These are phyloP conservation scores for Lycodopsis pacificus DNA, from an alignment of 2,797 vertebrate genomes.

Conservation along the genomic window DNA sequence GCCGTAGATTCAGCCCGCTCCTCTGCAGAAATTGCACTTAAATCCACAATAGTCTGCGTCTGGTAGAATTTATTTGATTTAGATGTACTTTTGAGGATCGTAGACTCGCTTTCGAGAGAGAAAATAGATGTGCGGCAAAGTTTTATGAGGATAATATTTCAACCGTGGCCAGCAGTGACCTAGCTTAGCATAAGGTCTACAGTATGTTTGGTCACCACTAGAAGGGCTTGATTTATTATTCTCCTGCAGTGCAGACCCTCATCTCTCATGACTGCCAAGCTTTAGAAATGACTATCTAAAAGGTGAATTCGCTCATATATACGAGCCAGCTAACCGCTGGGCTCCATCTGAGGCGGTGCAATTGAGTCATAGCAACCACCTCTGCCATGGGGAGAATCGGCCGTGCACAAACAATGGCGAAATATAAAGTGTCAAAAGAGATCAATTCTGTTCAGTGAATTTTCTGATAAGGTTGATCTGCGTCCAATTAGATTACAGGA, in stretches of 20 bases:
- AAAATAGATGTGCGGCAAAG: slow-evolving; percentile 52
- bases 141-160: slow-evolving; percentile 65
- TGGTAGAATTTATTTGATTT: slow-evolving; percentile 62
- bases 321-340: slow-evolving; percentile 22
- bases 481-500: slow-evolving; percentile 42
- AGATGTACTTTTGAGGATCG: slow-evolving; percentile 55
- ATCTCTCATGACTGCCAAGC: slow-evolving; percentile 51
- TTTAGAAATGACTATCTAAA: slow-evolving; percentile 40
- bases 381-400: slow-evolving; percentile 12
- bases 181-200: slow-evolving; percentile 54
- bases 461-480: slow-evolving; percentile 42
- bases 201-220: slow-evolving; percentile 47
- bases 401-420: slow-evolving; percentile 10
- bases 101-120: slow-evolving; percentile 38
- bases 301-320: slow-evolving; percentile 42
- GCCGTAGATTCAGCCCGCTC: slow-evolving; percentile 44
- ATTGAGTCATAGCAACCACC: slow-evolving; percentile 9
- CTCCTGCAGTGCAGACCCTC: slow-evolving; percentile 28
- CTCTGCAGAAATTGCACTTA: slow-evolving; percentile 49
- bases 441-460: slow-evolving; percentile 42
- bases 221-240: slow-evolving; percentile 58
- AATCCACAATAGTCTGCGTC: slow-evolving; percentile 47
- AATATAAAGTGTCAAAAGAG: slow-evolving; percentile 9
- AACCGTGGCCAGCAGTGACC: slow-evolving; percentile 47
- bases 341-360: slow-evolving; percentile 7